These are phyloP conservation scores for Sebastes itinus DNA, from an alignment of 2,797 vertebrate genomes.

Conservation along the genomic window DNA sequence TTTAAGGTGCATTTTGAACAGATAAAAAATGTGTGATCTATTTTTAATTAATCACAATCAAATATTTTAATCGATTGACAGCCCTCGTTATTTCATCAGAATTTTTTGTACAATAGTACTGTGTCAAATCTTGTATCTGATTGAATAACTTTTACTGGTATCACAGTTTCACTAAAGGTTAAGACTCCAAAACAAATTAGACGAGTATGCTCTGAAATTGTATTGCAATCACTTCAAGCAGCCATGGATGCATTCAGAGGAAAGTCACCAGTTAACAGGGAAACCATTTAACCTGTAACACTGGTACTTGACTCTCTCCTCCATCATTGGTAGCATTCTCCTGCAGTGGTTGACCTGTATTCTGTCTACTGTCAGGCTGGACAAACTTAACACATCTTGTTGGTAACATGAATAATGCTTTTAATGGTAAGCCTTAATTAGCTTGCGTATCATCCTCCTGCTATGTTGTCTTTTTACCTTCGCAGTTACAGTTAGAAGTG, in stretches of 20 bases:
- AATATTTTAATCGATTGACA: too few species aligned
- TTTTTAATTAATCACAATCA: too few species aligned
- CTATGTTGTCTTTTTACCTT: not conserved
- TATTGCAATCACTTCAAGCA: not conserved
- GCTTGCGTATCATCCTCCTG: not conserved
- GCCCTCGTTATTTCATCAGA: not conserved
- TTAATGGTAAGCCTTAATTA: not conserved
- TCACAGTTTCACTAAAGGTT: not conserved
- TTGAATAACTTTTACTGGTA: not conserved
- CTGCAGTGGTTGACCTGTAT: not conserved
- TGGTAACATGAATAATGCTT: not conserved
- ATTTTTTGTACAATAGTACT: not conserved
- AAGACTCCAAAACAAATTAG: not conserved
- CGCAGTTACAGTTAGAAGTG: not conserved
- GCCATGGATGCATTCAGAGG: not conserved
- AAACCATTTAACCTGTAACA: constrained; percentile 5
- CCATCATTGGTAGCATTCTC: not conserved
- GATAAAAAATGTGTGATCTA: too few species aligned
- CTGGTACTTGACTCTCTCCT: constrained; percentile 6
- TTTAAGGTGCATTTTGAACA: too few species aligned
- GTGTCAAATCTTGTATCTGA: not conserved
- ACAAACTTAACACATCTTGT: not conserved
- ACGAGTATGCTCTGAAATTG: not conserved
- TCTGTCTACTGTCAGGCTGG: not conserved
- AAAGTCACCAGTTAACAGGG: not conserved